Conservation (phyloP, 2,797 vertebrate species). For the Arnoldichthys spilopterus region DNA sequence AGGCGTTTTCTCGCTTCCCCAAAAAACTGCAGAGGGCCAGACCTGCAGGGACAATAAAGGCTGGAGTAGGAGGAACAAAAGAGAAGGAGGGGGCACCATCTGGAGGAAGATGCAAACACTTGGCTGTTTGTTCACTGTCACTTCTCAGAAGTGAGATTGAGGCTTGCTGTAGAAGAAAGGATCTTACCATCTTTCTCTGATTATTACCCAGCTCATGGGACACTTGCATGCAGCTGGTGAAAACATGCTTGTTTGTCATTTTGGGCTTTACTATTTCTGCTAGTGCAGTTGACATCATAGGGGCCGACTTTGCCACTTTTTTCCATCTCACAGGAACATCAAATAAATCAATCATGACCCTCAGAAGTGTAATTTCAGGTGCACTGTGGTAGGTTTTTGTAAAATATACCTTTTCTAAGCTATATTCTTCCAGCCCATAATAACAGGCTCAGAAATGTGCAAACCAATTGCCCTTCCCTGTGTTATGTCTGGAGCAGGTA, state of each 20-base stretch:
- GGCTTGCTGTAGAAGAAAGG: slow-evolving; percentile 32
- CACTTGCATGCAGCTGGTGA: slow-evolving; percentile 29
- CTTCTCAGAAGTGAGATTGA: slow-evolving; percentile 48
- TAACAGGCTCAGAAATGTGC: slow-evolving; percentile 41
- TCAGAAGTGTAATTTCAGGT: slow-evolving; percentile 56
- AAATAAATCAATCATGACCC: slow-evolving; percentile 49
- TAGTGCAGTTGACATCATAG: slow-evolving; percentile 13
- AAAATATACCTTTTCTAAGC: slow-evolving; percentile 32
- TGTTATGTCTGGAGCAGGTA: slow-evolving; percentile 59
- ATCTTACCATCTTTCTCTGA: slow-evolving; percentile 41
- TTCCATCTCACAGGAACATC: slow-evolving; percentile 16
- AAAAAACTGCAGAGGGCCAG: slow-evolving; percentile 51
- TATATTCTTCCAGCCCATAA: slow-evolving; percentile 45
- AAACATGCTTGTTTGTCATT: slow-evolving; percentile 40
- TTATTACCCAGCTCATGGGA: slow-evolving; percentile 26
- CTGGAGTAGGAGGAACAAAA: slow-evolving; percentile 61
- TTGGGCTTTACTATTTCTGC: slow-evolving; percentile 25
- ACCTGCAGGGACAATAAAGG: slow-evolving; percentile 61
- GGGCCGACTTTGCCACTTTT: slow-evolving; percentile 17
- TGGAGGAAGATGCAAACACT: slow-evolving; percentile 75
- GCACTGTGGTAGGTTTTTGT: slow-evolving; percentile 21
- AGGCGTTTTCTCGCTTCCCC: slow-evolving; percentile 60
- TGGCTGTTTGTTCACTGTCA: slow-evolving; percentile 69
- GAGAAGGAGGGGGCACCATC: slow-evolving; percentile 67
- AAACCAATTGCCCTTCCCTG: slow-evolving; percentile 40